Evolutionary conservation across 2,888 invertebrate species (phyloP).

Genomic region (Lasioglossum malachurum): DNA sequence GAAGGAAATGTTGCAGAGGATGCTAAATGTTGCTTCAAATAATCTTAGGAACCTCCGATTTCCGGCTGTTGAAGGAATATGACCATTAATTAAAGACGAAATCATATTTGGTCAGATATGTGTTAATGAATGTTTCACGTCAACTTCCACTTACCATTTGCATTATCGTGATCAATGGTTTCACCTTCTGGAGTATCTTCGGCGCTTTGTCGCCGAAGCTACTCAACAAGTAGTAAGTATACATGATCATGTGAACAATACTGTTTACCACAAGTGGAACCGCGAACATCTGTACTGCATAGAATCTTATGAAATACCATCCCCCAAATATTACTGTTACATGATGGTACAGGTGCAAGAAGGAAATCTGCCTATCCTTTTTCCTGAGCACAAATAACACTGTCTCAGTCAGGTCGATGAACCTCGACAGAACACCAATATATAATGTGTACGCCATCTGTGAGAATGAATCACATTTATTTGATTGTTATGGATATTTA

Average conservation of each 20-base stretch:
- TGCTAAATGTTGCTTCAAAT: too few relatives aligned
- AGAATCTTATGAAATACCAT: conserved; percentile 87
- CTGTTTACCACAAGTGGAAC: conserved; percentile 88
- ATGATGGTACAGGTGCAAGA: conserved; percentile 87
- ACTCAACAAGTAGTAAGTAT: conserved; percentile 89
- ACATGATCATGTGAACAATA: conserved; percentile 90
- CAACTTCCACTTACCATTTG: conserved; percentile 87
- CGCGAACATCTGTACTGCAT: conserved; percentile 88
- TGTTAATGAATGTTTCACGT: neutral
- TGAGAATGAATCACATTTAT: neutral
- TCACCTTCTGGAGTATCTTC: conserved; percentile 82
- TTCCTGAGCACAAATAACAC: conserved; percentile 89
- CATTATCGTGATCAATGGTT: conserved; percentile 86
- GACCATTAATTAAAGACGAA: too few relatives aligned
- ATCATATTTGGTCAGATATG: neutral
- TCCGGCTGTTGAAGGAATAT: too few relatives aligned
- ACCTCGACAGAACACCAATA: conserved; percentile 85
- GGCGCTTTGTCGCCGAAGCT: conserved; percentile 84
- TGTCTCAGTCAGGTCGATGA: conserved; percentile 89
- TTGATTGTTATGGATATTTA: neutral
- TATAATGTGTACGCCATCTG: conserved; percentile 21
- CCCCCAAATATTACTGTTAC: conserved; percentile 86
- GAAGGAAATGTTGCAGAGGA: too few relatives aligned
- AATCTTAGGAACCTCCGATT: too few relatives aligned
- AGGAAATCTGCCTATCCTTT: conserved; percentile 88